A percentile compares a stretch with the other conserved stretches of the same genome.
These are phyloP conservation scores for Drosophila nr. perissopoda DNA, from an alignment of 2,888 invertebrate species.

Conservation along the genomic window DNA sequence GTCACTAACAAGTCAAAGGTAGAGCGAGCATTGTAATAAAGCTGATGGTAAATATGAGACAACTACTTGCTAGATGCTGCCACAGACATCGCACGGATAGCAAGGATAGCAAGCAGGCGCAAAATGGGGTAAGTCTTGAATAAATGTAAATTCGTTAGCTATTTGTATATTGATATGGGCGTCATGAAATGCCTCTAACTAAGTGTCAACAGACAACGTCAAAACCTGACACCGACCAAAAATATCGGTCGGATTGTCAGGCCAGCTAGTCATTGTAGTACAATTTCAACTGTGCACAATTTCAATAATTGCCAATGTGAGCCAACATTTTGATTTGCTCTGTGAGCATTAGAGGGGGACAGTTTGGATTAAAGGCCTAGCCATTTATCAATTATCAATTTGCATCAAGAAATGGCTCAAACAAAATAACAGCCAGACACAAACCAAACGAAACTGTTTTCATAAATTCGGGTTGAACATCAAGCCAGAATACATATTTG, in stretches of 20 bases:
- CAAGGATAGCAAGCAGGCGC: not conserved
- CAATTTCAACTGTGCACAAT: not conserved
- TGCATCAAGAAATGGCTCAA: not conserved
- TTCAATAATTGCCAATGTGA: not conserved
- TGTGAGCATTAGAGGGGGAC: not conserved
- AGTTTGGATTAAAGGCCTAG: not conserved
- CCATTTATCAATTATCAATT: conserved; percentile 2
- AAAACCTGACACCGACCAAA: conserved; percentile 2
- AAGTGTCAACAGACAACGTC: conserved; percentile 16
- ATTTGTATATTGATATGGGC: conserved; percentile 68
- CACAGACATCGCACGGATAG: not conserved
- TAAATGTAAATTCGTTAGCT: conserved; percentile 65
- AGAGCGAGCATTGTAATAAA: conserved; percentile 51
- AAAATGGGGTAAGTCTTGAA: conserved; percentile 2
- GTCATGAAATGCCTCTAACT: conserved; percentile 22
- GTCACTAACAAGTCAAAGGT: conserved; percentile 74
- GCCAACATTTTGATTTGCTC: not conserved
- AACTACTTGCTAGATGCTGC: conserved; percentile 8
- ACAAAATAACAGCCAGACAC: not conserved
- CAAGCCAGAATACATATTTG: not conserved
- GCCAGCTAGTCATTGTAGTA: not conserved
- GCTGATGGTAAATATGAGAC: conserved; percentile 39
- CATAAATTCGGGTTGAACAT: not conserved
- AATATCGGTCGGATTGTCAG: not conserved
- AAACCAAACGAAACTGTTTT: not conserved